Base-by-base conservation (phyloP, 2,113 vertebrate genomes). In the Sclerurus mexicanus region DNA sequence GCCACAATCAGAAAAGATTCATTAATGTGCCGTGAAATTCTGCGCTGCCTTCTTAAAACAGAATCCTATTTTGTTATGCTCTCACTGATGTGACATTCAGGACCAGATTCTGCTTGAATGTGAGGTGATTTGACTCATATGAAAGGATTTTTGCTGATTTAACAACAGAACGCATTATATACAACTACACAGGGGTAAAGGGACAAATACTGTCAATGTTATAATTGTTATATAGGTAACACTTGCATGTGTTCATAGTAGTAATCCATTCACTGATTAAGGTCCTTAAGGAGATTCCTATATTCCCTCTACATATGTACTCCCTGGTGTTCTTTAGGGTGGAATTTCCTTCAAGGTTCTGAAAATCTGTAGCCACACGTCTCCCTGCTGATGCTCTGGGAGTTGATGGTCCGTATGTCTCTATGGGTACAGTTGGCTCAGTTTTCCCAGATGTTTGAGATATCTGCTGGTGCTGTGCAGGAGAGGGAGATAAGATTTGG, bases 121-220 rank as follows among this genome's bases (percentile, higher is more conserved):
- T 81, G 69, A 81, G 64, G 77, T 87, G 83, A 89, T 89, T 91
- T 84, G 59, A 79, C 58, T 93, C 67, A 67, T 64, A 18, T 22
- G 40, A 81, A 92, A 93, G 33, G 46, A 68, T 81, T 95, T 74
- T 86, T 84, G 81, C 76, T 81, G 68, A 63, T 95, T 42, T 92
- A 92, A 78, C 60, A 81, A 73, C 55, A 84, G 78, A 96, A 96
- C 90, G 87, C 59, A 53, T 94, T 39, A 75, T 74, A 86, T 86
- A 87, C 62, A 33, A 58, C 90, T 81, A 25, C 39, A 20, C 21
- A 44, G 40, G 11, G 11, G 10, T 95, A 90, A 92, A 92, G 85
- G 84, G 64, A 71, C 82, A 91, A 95, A 76, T 85, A 56, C 63
- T 92, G 58, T 79, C 80, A 92, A 42, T 95, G 81, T 53, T 55